Base-by-base conservation (phyloP, 2,797 vertebrate species). In the Xenentodon cancila region DNA sequence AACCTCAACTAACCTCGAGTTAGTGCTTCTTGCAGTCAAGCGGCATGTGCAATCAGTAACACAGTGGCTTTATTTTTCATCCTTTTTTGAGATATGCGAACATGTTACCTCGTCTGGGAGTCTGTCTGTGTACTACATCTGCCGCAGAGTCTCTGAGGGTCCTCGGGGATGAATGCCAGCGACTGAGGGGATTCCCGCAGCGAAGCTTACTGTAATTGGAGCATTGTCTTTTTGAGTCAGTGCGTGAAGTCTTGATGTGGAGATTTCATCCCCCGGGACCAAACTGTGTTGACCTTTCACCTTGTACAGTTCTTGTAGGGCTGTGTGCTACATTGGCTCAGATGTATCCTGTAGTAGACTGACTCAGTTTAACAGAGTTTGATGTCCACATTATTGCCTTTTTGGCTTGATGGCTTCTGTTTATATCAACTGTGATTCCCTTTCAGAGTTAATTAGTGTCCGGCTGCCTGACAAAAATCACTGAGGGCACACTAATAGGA, bases 221-320 rank as follows among this genome's bases (percentile, higher is more conserved):
- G 67, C 59, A 43, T 45, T 70, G 80, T 82, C 80, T 25, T 25
- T 57, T 73, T 77, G 64, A 70, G 68, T 79, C 46, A 15, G 46
- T 7, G 2, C 7, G 27, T 19, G 5, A 48, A 21, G 22, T 66
- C 0, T 7, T 61, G 64, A 77, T 55, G 51, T 49, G 54, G 19
- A 67, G 55, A 53, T 59, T 58, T 75, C 44, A 57, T 21, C 60
- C 61, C 54, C 59, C 2, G 45, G 62, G 61, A 72, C 19, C 17
- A 25, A 12, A 45, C 55, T 20, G 22, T 17, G 25, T 53, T 68
- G 74, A 80, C 71, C 73, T 78, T 71, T 84, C 53, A 82, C 74
- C 78, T 80, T 70, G 57, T 19, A 9, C 49, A 48, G 37, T 66
- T 70, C 54, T 63, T 13, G 52, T 16, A 56, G 40, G 27, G 12